Conservation (phyloP, 2,113 vertebrate species). For the Heptranchias perlo region DNA sequence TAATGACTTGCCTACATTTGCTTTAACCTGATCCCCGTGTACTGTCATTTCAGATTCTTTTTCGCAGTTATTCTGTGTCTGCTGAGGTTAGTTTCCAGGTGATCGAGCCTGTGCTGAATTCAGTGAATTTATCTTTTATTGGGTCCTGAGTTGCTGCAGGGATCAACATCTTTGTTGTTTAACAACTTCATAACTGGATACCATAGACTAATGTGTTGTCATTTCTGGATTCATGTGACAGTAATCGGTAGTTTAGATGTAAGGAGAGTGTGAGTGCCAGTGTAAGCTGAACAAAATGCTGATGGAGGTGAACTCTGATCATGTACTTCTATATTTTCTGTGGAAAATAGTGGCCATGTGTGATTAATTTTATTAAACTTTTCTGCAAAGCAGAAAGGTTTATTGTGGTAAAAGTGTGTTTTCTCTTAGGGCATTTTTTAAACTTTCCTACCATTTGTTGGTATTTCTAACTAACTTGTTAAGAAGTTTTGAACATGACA, state of each 20-base stretch:
- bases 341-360: background rate
- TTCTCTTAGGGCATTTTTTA: background rate
- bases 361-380: background rate
- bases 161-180: background rate
- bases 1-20: background rate
- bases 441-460: background rate
- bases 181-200: background rate
- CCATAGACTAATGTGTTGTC: background rate
- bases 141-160: background rate
- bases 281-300: conserved; percentile 20
- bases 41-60: background rate
- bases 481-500: background rate
- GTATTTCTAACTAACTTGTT: background rate
- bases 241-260: background rate
- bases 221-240: background rate
- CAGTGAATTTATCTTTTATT: background rate
- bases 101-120: background rate
- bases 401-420: background rate
- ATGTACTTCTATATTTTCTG: background rate
- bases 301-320: background rate
- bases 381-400: background rate
- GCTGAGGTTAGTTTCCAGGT: background rate
- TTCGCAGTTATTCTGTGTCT: background rate
- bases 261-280: background rate
- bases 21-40: background rate